Base-by-base conservation (phyloP, 2,888 invertebrate genomes). In the Tipula confusa region DNA sequence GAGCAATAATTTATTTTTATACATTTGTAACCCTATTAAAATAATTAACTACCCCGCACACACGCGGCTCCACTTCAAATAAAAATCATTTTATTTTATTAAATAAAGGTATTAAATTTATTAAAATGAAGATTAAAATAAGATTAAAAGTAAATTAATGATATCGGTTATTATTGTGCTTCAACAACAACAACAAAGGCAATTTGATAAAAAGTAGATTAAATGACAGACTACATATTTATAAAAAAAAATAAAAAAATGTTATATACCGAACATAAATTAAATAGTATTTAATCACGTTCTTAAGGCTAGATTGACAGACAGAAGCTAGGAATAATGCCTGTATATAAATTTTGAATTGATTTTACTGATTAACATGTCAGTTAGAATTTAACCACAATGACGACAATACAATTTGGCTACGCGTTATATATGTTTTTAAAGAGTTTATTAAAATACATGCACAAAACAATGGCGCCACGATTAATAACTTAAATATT, bases 341-440 rank as follows among this genome's bases (percentile, higher is more conserved):
- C 13, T 38, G 38, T 38, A 13, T 13, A 24, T 64, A 6, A 24
- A 64, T 64, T 64, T 64, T 24, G 64, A 64, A 64, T 64, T 64
- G 64, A 64, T 64, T 64, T 64, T 64, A 64, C 64, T 64, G 64
- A 64, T 64, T 64, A 64, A 64, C 64, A 64, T 64, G 64, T 64
- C 64, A 64, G 64, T 18, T 24, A 64, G 2, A 64, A 9, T 64
- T 64, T 24, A 64, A 64, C 64, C 11, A 64, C 24, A 9, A 24
- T 24, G 24, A 24, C 38, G 38, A 38, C 9, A 7, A 64, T 24
- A 24, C 18, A 24, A 24, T 43, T 43, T 24, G 64, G 64, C 24
- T 64, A 64, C 64, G 64, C 64, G 24, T 64, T 33, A 33, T 33
- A 33, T 33, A 6, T 33, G 33, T 6, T 33, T 33, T 33, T 64